Evolutionary conservation across 2,888 invertebrate species (phyloP).

Genomic region (Cotesia congregata): DNA sequence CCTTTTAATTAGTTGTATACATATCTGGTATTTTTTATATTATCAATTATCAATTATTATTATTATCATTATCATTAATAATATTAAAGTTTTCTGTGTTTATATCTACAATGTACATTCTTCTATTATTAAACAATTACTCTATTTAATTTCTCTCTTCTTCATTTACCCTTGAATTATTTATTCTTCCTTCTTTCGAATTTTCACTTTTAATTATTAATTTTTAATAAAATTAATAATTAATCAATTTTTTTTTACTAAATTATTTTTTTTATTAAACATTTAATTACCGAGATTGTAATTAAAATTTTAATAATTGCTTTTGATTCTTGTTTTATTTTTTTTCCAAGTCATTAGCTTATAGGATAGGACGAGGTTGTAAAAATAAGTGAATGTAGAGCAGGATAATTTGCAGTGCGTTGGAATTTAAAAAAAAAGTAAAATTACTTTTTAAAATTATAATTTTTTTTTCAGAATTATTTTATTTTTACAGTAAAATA

Average conservation of each 20-base stretch:
- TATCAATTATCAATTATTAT: no score
- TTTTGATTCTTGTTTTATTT: neutral
- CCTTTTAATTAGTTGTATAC: neutral
- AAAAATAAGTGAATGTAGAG: neutral
- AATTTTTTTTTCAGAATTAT: neutral
- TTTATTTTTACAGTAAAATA: neutral
- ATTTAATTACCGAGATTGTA: neutral
- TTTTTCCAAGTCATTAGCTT: neutral
- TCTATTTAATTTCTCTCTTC: neutral
- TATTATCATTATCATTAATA: no score
- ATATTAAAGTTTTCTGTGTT: neutral
- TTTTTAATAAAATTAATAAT: neutral
- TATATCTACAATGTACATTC: neutral
- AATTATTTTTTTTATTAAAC: neutral
- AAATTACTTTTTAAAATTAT: no score
- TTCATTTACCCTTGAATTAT: slow-evolving; percentile 1
- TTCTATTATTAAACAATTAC: neutral
- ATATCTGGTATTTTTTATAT: neutral
- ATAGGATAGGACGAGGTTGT: neutral
- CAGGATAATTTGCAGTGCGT: neutral
- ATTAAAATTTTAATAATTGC: neutral
- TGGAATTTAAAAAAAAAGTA: neutral
- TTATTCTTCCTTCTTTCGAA: neutral
- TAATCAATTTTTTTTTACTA: neutral
- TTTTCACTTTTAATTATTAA: neutral